Conservation (phyloP, 2,797 vertebrate genomes). For the Calcarius lapponicus region DNA sequence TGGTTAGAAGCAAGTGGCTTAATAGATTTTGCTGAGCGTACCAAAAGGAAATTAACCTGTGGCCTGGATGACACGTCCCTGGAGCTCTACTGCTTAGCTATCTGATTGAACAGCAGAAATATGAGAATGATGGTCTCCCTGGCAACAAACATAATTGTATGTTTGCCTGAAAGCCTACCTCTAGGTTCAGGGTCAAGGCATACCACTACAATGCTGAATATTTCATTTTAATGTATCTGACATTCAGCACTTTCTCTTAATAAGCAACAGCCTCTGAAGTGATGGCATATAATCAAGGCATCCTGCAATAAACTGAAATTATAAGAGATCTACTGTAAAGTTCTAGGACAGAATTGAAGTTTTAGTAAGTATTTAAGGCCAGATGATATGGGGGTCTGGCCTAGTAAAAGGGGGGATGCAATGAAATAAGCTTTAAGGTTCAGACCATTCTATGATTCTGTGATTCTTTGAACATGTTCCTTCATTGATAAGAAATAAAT, state of each 20-base stretch:
- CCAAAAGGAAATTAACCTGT: neutral
- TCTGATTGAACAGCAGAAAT: neutral
- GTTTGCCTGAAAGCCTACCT: neutral
- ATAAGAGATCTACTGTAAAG: neutral
- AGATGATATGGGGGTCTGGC: neutral
- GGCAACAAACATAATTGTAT: neutral
- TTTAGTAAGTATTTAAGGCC: neutral
- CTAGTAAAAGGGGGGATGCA: rapidly evolving
- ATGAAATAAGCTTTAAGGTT: neutral
- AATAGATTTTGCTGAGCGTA: neutral
- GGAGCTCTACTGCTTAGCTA: neutral
- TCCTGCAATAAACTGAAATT: neutral
- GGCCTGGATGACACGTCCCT: neutral
- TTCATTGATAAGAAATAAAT: neutral
- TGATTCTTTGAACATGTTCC: neutral
- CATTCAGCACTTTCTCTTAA: neutral
- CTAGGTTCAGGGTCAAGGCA: neutral
- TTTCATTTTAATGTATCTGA: neutral
- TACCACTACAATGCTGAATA: neutral
- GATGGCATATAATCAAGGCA: neutral
- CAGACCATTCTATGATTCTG: neutral
- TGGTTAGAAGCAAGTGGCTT: neutral
- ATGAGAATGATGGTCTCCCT: neutral
- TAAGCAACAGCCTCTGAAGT: neutral
- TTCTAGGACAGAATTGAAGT: neutral